A percentile compares a stretch with the other conserved stretches of the same genome.
Evolutionary conservation across 2,113 vertebrate genomes (phyloP).

Genomic region (Percopsis transmontana): DNA sequence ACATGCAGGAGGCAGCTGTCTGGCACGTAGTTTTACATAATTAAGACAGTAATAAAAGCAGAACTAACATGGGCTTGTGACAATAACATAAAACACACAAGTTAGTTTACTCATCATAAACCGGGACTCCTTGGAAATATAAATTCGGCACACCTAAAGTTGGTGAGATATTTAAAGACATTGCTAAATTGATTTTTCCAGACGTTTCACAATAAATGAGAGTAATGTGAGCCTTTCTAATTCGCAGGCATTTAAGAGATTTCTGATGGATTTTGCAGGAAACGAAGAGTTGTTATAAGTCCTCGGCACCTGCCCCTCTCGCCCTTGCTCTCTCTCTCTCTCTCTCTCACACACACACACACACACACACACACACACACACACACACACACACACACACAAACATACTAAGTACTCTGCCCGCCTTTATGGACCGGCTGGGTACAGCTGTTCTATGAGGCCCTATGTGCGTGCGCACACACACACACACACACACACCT

Average conservation of each 20-base stretch:
- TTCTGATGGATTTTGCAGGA: constrained; percentile 59
- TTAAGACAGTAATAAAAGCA: constrained; percentile 50
- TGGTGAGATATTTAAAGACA: constrained; percentile 39
- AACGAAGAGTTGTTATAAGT: constrained; percentile 56
- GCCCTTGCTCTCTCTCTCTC: constrained; percentile 29
- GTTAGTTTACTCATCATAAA: too few species aligned
- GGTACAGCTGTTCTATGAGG: constrained; percentile 57
- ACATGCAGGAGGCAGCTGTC: constrained; percentile 56
- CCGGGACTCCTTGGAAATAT: background rate
- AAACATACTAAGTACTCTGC: background rate
- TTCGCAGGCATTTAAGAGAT: constrained; percentile 60
- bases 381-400: background rate
- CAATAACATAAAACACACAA: too few species aligned
- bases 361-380: constrained; percentile 11
- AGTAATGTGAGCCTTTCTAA: constrained; percentile 65
- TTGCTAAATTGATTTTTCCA: constrained; percentile 43
- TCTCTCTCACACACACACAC: constrained; percentile 36
- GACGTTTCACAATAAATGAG: constrained; percentile 65
- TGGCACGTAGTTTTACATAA: constrained; percentile 53
- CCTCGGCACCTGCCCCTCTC: constrained; percentile 52
- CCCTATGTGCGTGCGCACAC: background rate
- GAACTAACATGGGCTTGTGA: constrained; percentile 21
- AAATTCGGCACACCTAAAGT: background rate
- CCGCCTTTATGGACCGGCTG: constrained; percentile 23
- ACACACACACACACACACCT: background rate